Base-by-base conservation (phyloP, 1,140 invertebrate species). In the Thaumatotibia leucotreta region DNA sequence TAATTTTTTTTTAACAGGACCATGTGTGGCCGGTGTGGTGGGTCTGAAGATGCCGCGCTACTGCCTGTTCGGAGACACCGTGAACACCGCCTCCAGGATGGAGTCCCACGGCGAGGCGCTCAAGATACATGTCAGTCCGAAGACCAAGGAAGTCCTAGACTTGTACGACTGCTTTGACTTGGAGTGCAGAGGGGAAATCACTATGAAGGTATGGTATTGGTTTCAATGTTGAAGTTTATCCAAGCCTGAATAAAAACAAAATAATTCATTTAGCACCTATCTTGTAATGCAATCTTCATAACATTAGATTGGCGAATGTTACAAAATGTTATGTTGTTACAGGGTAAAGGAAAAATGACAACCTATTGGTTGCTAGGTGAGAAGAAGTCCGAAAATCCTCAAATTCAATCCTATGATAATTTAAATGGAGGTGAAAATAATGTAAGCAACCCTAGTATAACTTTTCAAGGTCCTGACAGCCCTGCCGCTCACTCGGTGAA, bases 81-180 rank as follows among this genome's bases (percentile, higher is more conserved):
- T 99, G 0, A 98, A 98, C 79, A 98, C 97, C 0, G 97, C 97
- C 4, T 97, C 96, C 0, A 92, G 98, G 69, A 98, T 99, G 97
- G 98, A 99, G 92, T 97, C 96, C 11, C 98, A 97, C 80, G 97
- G 98, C 22, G 93, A 95, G 90, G 97, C 98, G 1, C 89, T 99
- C 3, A 96, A 94, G 88, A 99, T 99, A 67, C 98, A 99, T 89
- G 97, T 99, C n/a, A 99, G 98, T 83, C 94, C 96, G 0, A 93
- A 93, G 29, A 99, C 98, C 0, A 98, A 99, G 83, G 93, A 94
- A 72, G 94, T 98, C 29, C 91, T 99, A 65, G 97, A 98, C 75
- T 94, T 94, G 1, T 99, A 99, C 81, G 95, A 95, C 5, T 96
- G 95, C 22, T 99, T 99, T 79, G 94, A 96, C 10, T 91, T 99